Percentiles rank a stretch among this genome's conserved stretches.
phyloP scores from a whole-genome alignment of 2,888 invertebrate species.

The Heteropelma amictum region DNA sequence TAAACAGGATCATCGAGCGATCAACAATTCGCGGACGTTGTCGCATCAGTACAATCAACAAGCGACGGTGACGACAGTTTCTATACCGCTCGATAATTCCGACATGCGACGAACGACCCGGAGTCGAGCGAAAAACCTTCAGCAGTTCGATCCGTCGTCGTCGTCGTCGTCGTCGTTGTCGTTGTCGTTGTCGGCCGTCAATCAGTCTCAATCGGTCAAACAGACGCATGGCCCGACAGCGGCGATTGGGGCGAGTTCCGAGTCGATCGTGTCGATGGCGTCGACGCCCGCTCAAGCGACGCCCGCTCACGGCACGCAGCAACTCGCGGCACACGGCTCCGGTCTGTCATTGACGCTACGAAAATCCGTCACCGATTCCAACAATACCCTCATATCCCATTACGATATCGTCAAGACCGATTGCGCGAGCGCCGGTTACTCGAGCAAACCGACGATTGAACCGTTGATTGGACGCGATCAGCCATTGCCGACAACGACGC shows the following conservation, averaged over 20 bases:
- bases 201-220: neutral
- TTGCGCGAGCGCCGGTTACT: slow-evolving; percentile 68
- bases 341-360: slow-evolving; percentile 73
- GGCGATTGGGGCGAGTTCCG: no score
- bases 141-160: slow-evolving; percentile 65
- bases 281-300: slow-evolving; percentile 58
- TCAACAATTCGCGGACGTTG: slow-evolving; percentile 10
- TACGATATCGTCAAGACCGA: slow-evolving; percentile 77
- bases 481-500: slow-evolving; percentile 73
- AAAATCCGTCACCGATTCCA: slow-evolving; percentile 74
- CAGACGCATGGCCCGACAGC: no score
- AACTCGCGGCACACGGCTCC: slow-evolving; percentile 63
- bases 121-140: slow-evolving; percentile 72
- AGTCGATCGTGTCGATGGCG: neutral
- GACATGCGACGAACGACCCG: slow-evolving; percentile 75
- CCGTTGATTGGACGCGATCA: slow-evolving; percentile 71
- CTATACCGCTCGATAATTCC: slow-evolving; percentile 70
- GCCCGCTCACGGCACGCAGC: no score
- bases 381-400: slow-evolving; percentile 74
- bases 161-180: slow-evolving; percentile 22
- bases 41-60: slow-evolving; percentile 59
- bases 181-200: neutral
- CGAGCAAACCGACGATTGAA: slow-evolving; percentile 67
- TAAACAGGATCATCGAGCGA: slow-evolving; percentile 59
- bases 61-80: slow-evolving; percentile 69